Base-by-base conservation (phyloP, 1,140 invertebrate species). In the Drosophila sp. region DNA sequence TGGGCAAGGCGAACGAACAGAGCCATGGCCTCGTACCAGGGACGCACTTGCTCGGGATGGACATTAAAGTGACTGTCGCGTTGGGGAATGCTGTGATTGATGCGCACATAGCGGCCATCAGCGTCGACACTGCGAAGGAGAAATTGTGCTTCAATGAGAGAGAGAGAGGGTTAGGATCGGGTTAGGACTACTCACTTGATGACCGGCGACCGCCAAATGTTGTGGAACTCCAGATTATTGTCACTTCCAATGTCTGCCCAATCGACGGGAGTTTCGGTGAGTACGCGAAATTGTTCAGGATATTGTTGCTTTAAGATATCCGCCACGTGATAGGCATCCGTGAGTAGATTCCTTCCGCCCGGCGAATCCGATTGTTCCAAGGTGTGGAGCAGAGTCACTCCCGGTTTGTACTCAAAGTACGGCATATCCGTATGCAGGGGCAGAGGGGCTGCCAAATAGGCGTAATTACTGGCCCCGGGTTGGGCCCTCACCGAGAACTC, bases 371-470 rank as follows among this genome's bases (percentile, higher is more conserved):
- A 94, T 90, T 96, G 95, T n/a, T 93, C 93, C 27, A 96, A 78
- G 77, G 94, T 96, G 67, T 96, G 95, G 4, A 96, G 86, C 57
- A 95, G 81, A 62, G 95, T 95, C 0, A 94, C 93, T 50, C 95
- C 94, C 0, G 95, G 95, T 58, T 94, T 94, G 72, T 96, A 95
- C 72, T 95, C 94, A 70, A 96, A 96, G 72, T 96, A 96, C 0
- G 95, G 95, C 70, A 96, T 92, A 84, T 96, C 95, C 5, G 94
- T 94, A 79, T 96, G 95, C 50, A 96, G 91, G 68, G 95, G 95
- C 32, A 96, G 92, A 38, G 94, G 93, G n/a, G 92, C 93, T 0
- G 94, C 93, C 40, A 95, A 91, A 69, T 96, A 96, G 3, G 95
- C 95, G 17, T 95, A 94, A 76, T 96, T 96, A 57, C 93, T 95